Base-by-base conservation (phyloP, 2,797 vertebrate species). In the Danio aesculapii region DNA sequence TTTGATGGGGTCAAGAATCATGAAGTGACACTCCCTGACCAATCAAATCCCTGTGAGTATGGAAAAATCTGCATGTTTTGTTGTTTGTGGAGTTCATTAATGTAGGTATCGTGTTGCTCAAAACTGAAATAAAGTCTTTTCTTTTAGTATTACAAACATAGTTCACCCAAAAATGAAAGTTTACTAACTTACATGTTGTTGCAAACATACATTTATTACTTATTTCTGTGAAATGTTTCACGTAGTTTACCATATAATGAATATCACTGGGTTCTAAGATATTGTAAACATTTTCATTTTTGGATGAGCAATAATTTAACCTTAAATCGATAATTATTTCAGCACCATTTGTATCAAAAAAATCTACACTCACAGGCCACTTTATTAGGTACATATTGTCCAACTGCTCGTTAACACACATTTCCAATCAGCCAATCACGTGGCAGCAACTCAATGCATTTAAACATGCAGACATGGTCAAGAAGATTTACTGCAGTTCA, bases 11-110 rank as follows among this genome's bases (percentile, higher is more conserved):
- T 97, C 43, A 98, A 96, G 92, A 92, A 96, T 74, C 97, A 99
- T 91, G 93, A 94, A 41, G 94, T 99, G 93, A 96, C 93, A 74
- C 92, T 99, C 84, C 97, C 97, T 39, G 90, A 85, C 90, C 96
- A 95, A 75, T 88, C 95, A 14, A 92, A 94, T 70, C 95, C 97
- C 79, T 99, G 98, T 99, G 92, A 99, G 98, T 99, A 95, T 88
- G 12, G 8, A 41, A 44, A 79, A 53, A 75, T 49, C 70, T 44
- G 10, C 10, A 46, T 47, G 6, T 49, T 61, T 46, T 53, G 41
- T 10, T 73, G 62, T 72, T 57, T 16, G 13, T 43, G 70, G 41
- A 14, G 41, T 21, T 47, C 49, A 12, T 11, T 8, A 47, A 46
- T 19, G 12, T 6, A 55, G 17, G 50, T 10, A 17, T 55, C 3